Conservation (phyloP, 2,888 invertebrate genomes). For the Cantharis rustica region DNA sequence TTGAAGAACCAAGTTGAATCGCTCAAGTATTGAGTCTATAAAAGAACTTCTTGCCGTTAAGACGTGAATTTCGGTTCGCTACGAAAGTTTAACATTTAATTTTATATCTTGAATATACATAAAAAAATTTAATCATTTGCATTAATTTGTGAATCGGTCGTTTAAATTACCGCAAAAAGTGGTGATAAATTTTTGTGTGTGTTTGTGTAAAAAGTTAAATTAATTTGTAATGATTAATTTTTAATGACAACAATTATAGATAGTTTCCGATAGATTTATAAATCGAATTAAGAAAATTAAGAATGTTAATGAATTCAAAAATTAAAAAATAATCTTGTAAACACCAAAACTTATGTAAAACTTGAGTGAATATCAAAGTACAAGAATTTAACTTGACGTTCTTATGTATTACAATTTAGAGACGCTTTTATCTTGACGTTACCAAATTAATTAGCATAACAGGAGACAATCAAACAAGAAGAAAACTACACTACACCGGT, state of each 20-base stretch:
- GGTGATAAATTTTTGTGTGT: conserved; percentile 9
- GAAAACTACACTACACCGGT: conserved; percentile 21
- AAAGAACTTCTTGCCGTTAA: conserved; percentile 32
- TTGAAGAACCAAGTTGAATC: conserved; percentile 32
- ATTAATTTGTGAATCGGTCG: conserved; percentile 11
- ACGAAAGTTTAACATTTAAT: not conserved
- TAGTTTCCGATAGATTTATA: conserved; percentile 6
- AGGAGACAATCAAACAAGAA: conserved; percentile 27
- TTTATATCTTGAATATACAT: not conserved
- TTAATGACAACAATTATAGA: conserved; percentile 12
- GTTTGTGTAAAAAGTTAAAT: conserved; percentile 1
- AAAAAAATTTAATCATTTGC: conserved; percentile 3
- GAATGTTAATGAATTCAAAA: conserved; percentile 20
- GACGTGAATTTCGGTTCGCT: conserved; percentile 22
- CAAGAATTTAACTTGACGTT: conserved; percentile 8
- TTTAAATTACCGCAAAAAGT: not conserved
- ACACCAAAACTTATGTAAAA: conserved; percentile 24
- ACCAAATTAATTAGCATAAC: conserved; percentile 31
- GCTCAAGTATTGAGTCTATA: conserved; percentile 40
- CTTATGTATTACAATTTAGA: conserved; percentile 15
- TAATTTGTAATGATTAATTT: not conserved
- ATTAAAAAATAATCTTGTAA: conserved; percentile 27
- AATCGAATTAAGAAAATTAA: conserved; percentile 16
- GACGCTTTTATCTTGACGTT: conserved; percentile 19
- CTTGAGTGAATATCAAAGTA: conserved; percentile 17